Evolutionary conservation across 2,888 invertebrate genomes (phyloP).

Genomic region (Mechanitis mazaeus): DNA sequence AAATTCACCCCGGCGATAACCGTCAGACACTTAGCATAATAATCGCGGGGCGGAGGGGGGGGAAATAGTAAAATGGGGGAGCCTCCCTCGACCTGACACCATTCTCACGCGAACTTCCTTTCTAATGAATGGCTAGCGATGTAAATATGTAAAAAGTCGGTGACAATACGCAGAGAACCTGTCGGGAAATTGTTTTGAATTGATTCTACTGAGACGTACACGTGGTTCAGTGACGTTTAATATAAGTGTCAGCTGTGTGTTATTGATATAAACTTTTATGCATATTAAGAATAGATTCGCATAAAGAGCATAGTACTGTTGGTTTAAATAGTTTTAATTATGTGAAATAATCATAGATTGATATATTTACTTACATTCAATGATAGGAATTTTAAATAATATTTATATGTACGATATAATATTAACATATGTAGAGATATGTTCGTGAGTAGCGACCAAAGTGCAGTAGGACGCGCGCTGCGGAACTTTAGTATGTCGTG

Average conservation of each 20-base stretch:
- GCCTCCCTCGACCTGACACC: constrained; percentile 62
- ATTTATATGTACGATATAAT: not conserved
- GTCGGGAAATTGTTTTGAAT: constrained; percentile 10
- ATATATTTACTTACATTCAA: too few relatives aligned
- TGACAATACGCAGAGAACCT: constrained; percentile 45
- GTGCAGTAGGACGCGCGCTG: constrained; percentile 10
- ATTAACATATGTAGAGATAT: not conserved
- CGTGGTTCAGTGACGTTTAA: not conserved
- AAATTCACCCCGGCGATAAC: constrained; percentile 68
- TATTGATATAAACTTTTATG: not conserved
- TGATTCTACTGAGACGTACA: constrained; percentile 8
- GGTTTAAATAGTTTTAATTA: too few relatives aligned
- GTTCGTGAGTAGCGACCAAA: not conserved
- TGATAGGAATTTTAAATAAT: too few relatives aligned
- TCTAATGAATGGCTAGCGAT: constrained; percentile 70
- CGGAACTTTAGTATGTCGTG: not conserved
- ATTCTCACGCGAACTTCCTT: constrained; percentile 74
- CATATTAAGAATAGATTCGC: too few relatives aligned
- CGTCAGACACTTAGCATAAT: constrained; percentile 74
- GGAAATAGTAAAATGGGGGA: constrained; percentile 31
- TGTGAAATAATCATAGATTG: too few relatives aligned
- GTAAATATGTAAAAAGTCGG: constrained; percentile 50
- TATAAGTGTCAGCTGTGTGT: not conserved
- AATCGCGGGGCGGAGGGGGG: constrained; percentile 54
- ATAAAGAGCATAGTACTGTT: too few relatives aligned